Percentiles rank a stretch among this genome's conserved stretches.
These are phyloP conservation scores for Jacana jacana DNA, from an alignment of 2,113 vertebrate species.

Conservation along the genomic window DNA sequence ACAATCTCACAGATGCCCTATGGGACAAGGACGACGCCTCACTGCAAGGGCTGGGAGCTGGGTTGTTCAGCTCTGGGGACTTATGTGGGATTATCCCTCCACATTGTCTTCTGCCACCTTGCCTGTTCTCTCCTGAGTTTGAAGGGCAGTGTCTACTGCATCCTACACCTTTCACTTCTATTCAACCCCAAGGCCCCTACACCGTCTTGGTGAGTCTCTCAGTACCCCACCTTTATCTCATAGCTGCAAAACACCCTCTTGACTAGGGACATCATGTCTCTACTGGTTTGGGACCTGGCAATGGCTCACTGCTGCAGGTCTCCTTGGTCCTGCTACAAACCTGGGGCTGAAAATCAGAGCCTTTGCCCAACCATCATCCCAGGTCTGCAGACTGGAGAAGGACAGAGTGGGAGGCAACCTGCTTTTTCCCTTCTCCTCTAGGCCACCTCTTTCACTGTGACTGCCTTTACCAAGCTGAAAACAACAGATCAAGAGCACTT, in stretches of 20 bases:
- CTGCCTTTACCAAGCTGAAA: background rate
- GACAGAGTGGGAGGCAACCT: background rate
- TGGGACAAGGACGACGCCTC: background rate
- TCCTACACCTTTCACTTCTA: background rate
- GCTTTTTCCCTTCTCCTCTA: background rate
- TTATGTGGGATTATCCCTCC: background rate
- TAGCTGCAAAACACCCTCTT: background rate
- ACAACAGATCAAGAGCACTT: background rate
- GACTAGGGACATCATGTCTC: background rate
- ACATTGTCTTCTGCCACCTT: accelerated
- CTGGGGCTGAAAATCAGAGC: background rate
- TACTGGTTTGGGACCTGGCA: background rate
- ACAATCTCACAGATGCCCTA: background rate
- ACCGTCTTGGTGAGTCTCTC: accelerated
- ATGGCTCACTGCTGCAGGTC: background rate
- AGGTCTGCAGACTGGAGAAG: background rate
- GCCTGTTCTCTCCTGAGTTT: background rate
- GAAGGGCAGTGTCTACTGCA: background rate
- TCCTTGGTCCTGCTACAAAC: background rate
- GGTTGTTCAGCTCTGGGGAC: background rate
- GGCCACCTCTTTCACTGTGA: background rate
- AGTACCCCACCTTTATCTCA: background rate
- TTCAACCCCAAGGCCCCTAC: background rate
- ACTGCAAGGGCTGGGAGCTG: background rate
- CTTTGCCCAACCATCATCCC: background rate